These are phyloP conservation scores for Rhyacichthys aspro DNA, from an alignment of 2,797 vertebrate species.

Conservation along the genomic window DNA sequence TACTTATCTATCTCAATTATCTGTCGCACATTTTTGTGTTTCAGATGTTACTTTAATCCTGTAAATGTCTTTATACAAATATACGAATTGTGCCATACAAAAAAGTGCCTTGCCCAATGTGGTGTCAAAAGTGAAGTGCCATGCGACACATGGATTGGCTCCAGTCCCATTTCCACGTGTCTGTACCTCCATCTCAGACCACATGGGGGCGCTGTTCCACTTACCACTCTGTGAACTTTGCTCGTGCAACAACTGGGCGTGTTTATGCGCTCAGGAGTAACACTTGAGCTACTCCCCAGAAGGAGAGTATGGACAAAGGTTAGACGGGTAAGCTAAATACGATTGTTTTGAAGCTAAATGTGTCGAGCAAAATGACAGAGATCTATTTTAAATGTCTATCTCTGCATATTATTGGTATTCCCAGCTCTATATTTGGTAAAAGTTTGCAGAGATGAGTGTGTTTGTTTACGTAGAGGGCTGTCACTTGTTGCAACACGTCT, in stretches of 20 bases:
- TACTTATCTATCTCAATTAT: too few relatives aligned
- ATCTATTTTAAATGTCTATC: not conserved
- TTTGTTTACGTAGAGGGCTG: not conserved
- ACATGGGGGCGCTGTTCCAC: slow-evolving; percentile 34
- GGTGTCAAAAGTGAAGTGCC: too few relatives aligned
- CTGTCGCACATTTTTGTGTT: too few relatives aligned
- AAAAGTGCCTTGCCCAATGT: too few relatives aligned
- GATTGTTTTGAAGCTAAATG: too few relatives aligned
- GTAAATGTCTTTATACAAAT: too few relatives aligned
- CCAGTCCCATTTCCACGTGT: not conserved
- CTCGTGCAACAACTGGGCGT: slow-evolving; percentile 60
- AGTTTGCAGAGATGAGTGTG: slow-evolving; percentile 7
- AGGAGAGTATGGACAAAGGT: slow-evolving; percentile 48
- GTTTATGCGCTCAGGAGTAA: slow-evolving; percentile 10
- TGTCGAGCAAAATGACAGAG: too few relatives aligned
- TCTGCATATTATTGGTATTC: slow-evolving; percentile 8
- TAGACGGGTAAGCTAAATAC: slow-evolving; percentile 51
- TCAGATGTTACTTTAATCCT: too few relatives aligned
- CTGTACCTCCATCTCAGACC: slow-evolving; percentile 12
- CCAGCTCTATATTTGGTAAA: slow-evolving; percentile 11
- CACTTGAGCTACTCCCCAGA: not conserved
- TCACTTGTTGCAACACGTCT: not conserved
- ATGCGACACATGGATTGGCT: too few relatives aligned
- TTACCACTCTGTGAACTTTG: slow-evolving; percentile 70
- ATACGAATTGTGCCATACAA: too few relatives aligned